Conservation (phyloP, 2,113 vertebrate genomes). For the Helogale parvula region DNA sequence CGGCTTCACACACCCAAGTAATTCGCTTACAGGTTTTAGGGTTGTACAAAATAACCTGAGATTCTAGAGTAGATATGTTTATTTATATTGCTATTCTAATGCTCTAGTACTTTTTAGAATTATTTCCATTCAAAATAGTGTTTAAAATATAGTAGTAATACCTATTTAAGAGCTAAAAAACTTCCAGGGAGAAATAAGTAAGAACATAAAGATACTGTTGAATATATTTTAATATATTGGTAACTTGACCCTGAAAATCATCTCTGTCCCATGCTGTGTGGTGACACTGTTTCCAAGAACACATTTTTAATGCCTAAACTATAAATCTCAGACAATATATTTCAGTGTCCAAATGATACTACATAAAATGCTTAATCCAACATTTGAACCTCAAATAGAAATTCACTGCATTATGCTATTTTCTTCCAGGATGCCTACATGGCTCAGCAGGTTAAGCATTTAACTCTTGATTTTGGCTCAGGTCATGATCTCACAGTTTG, state of each 20-base stretch:
- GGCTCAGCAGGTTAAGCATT: no score
- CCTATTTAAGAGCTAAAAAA: background rate
- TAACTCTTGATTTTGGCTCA: no score
- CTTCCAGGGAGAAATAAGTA: background rate
- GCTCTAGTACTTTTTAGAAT: background rate
- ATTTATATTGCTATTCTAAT: background rate
- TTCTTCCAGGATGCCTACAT: background rate
- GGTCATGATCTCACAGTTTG: no score
- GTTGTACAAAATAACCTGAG: background rate
- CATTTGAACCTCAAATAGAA: conserved; percentile 22
- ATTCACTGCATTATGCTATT: background rate
- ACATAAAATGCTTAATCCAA: conserved; percentile 36
- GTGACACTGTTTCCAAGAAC: background rate
- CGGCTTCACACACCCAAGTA: background rate
- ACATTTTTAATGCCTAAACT: conserved; percentile 44
- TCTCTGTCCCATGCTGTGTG: background rate
- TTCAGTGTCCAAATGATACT: conserved; percentile 60
- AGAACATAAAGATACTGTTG: background rate
- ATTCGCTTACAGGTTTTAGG: background rate
- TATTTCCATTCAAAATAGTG: conserved; percentile 29
- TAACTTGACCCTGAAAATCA: background rate
- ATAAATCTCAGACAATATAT: conserved; percentile 68
- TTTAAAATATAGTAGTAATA: background rate
- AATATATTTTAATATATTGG: background rate
- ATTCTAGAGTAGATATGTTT: background rate